phyloP scores from a whole-genome alignment of 2,888 invertebrate species.

The Eupelmus urozonus region DNA sequence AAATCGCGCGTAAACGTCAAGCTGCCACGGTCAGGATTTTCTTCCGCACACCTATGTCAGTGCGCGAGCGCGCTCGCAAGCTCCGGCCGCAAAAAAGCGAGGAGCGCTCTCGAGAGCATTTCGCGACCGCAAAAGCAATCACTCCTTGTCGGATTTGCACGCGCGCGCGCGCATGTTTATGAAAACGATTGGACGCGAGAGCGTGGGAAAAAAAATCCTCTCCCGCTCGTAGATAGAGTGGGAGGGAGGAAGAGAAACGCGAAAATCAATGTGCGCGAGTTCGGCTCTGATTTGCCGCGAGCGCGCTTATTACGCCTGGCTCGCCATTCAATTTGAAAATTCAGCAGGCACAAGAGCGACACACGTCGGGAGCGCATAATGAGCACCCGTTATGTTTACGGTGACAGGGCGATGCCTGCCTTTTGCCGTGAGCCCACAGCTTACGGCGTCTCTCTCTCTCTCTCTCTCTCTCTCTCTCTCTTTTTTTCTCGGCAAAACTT shows the following conservation, averaged over 20 bases:
- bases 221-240: too few relatives aligned
- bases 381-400: slow-evolving; percentile 39
- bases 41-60: slow-evolving; percentile 37
- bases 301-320: not conserved
- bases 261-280: too few relatives aligned
- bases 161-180: slow-evolving; percentile 17
- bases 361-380: slow-evolving; percentile 16
- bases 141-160: slow-evolving; percentile 42
- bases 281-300: too few relatives aligned
- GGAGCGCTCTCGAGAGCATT: slow-evolving; percentile 1
- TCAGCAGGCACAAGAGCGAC: not conserved
- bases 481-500: not conserved
- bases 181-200: slow-evolving; percentile 29
- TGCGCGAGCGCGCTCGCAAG: slow-evolving; percentile 1
- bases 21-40: slow-evolving; percentile 46
- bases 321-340: slow-evolving; percentile 34
- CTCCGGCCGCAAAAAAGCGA: not conserved
- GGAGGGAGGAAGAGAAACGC: too few relatives aligned
- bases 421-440: not conserved
- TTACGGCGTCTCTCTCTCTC: not conserved
- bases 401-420: not conserved
- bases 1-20: slow-evolving; percentile 52
- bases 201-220: not conserved
- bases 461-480: not conserved
- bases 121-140: slow-evolving; percentile 39